Evolutionary conservation across 2,113 vertebrate genomes (phyloP).

Genomic region (Galeopterus variegatus): DNA sequence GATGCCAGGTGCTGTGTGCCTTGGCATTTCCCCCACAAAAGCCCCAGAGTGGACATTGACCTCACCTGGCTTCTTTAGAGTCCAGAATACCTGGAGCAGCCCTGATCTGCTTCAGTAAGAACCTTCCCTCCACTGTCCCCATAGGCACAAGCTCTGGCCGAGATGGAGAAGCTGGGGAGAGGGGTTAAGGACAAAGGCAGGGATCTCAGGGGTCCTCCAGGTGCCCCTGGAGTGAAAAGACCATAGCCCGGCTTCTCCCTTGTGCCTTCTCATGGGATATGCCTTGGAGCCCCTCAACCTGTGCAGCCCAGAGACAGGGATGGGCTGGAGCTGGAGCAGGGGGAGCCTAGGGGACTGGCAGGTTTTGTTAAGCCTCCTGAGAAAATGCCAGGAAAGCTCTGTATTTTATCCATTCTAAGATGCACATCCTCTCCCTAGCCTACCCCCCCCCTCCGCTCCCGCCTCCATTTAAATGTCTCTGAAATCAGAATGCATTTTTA

Average conservation of each 20-base stretch:
- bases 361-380: not conserved
- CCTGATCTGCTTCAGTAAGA: not conserved
- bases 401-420: not conserved
- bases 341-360: too few relatives aligned
- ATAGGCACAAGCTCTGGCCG: not conserved
- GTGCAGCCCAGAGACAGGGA: too few relatives aligned
- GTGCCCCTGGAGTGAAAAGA: too few relatives aligned
- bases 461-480: not conserved
- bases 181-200: too few relatives aligned
- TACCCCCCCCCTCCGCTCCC: not conserved
- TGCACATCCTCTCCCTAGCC: too few relatives aligned
- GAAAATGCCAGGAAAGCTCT: not conserved
- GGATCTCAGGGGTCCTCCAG: too few relatives aligned
- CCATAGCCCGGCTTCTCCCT: not conserved
- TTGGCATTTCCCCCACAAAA: not conserved
- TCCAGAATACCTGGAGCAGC: not conserved
- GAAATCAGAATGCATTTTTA: not conserved
- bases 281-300: not conserved
- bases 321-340: not conserved
- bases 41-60: not conserved
- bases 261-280: not conserved
- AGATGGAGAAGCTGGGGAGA: not conserved
- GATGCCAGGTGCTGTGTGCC: too few relatives aligned
- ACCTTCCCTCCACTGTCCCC: fast-evolving
- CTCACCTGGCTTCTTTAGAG: not conserved